phyloP scores from a whole-genome alignment of 2,113 vertebrate species.

The Corythornis madagascariensis region DNA sequence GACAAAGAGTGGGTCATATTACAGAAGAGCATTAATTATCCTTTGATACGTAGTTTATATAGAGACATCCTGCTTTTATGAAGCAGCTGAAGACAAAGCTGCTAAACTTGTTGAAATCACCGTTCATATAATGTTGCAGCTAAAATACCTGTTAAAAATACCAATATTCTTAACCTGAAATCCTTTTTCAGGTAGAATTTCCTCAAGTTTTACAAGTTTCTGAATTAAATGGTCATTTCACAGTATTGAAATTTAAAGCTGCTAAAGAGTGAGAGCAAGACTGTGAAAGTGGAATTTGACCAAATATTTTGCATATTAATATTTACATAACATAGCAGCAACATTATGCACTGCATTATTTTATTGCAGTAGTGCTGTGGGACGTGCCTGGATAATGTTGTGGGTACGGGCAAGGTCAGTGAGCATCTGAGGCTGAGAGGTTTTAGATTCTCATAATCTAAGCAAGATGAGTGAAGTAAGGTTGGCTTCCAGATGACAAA shows the following conservation, averaged over 20 bases:
- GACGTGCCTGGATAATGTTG: background rate
- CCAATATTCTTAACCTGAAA: background rate
- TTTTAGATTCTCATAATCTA: background rate
- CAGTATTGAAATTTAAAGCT: background rate
- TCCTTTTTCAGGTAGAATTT: background rate
- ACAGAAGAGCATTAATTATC: background rate
- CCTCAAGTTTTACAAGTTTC: background rate
- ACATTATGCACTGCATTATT: background rate
- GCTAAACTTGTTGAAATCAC: background rate
- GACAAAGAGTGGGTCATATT: background rate
- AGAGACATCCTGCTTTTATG: background rate
- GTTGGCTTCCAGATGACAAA: background rate
- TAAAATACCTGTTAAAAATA: background rate
- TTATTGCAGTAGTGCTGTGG: background rate
- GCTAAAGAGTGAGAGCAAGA: background rate
- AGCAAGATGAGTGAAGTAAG: background rate
- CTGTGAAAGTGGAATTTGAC: background rate
- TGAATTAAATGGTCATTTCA: background rate
- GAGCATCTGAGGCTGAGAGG: background rate
- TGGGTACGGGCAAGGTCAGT: background rate
- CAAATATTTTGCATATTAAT: background rate
- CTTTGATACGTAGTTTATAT: background rate
- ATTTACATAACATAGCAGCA: background rate
- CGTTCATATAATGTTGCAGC: fast-evolving
- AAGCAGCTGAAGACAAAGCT: background rate